phyloP scores from a whole-genome alignment of 2,888 invertebrate species.

The Celastrina argiolus region DNA sequence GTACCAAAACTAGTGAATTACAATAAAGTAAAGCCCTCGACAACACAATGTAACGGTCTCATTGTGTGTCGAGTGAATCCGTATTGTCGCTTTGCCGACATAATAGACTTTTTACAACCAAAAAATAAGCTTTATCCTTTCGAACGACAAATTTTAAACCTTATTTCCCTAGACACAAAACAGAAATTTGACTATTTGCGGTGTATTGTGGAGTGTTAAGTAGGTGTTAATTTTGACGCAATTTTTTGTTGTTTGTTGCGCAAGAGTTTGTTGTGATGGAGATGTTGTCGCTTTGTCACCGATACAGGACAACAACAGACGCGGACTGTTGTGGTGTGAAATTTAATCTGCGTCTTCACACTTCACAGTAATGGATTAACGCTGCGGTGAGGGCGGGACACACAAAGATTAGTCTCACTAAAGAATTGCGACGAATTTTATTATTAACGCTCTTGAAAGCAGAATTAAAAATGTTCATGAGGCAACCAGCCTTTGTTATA shows the following conservation, averaged over 20 bases:
- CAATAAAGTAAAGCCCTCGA: neutral
- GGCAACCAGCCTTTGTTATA: too few relatives aligned
- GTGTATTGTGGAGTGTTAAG: slow-evolving; percentile 19
- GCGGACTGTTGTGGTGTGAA: neutral
- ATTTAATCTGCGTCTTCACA: neutral
- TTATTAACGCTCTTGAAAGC: too few relatives aligned
- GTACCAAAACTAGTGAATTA: neutral
- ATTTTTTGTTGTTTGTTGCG: slow-evolving; percentile 46
- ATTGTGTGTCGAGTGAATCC: neutral
- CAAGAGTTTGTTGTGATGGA: slow-evolving; percentile 37
- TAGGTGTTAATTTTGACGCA: slow-evolving; percentile 48
- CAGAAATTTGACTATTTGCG: neutral
- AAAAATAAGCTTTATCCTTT: neutral
- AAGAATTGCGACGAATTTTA: neutral
- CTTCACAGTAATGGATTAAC: neutral
- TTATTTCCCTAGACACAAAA: neutral
- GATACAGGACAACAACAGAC: neutral
- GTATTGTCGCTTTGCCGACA: neutral
- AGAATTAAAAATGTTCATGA: neutral
- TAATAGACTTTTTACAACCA: neutral
- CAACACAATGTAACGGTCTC: neutral
- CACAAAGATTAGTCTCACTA: neutral
- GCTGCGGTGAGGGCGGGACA: neutral
- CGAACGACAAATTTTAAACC: neutral
- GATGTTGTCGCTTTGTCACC: slow-evolving; percentile 28